Conservation (phyloP, 2,797 vertebrate species). For the Cuniculus paca region DNA sequence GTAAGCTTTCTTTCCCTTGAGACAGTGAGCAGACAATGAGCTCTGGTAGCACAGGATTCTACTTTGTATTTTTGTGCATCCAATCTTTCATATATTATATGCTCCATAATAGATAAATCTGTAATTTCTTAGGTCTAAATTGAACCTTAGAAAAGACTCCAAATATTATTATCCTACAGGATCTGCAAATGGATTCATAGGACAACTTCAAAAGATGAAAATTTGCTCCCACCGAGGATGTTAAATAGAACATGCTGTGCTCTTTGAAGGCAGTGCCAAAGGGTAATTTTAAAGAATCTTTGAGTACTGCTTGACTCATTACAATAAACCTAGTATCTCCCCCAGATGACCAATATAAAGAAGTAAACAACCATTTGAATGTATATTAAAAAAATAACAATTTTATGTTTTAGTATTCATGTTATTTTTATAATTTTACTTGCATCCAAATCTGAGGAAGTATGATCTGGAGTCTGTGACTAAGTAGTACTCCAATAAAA, state of each 20-base stretch:
- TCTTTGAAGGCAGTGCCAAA: conserved; percentile 16
- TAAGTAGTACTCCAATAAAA: neutral
- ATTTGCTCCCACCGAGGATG: neutral
- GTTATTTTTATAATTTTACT: neutral
- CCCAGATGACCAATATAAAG: conserved; percentile 25
- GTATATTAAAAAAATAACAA: conserved; percentile 16
- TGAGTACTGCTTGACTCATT: neutral
- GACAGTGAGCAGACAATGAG: neutral
- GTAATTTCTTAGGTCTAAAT: conserved; percentile 25
- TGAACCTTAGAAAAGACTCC: neutral
- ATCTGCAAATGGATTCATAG: conserved; percentile 45
- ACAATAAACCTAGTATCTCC: neutral
- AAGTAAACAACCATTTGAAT: conserved; percentile 46
- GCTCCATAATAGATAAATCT: neutral
- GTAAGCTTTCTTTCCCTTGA: neutral
- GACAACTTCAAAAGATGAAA: conserved; percentile 50
- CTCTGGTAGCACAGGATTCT: neutral
- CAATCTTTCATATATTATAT: neutral
- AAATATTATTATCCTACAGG: neutral
- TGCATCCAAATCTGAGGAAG: neutral
- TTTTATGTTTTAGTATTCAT: conserved; percentile 14
- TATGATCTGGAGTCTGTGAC: neutral
- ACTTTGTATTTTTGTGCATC: neutral
- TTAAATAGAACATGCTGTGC: neutral
- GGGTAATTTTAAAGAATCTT: neutral